Evolutionary conservation across 2,888 invertebrate species (phyloP), one percentile per base, ranked within the genome.

Genomic region (Alcis repandata): DNA sequence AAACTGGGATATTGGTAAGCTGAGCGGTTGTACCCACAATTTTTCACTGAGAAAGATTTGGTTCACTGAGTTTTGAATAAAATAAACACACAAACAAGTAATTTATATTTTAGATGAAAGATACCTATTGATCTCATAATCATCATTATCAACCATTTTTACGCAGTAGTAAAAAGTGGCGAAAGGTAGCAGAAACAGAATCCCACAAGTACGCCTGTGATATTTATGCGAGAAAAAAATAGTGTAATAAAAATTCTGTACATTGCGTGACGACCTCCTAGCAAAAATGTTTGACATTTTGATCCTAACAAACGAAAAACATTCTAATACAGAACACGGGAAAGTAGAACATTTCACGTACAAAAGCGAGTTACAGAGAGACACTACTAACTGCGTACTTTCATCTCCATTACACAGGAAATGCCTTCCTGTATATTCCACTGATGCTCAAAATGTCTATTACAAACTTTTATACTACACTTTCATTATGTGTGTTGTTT

Each of bases 401-500:
- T 60, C 61, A 67, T 69, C 60, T 57, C 63, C 65, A 72, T 70
- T 72, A 68, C 59, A 59, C 53, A 49, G 43, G 59, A 63, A 61
- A 68, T 64, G 65, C 45, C 52, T 49, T 52, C 54, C 20, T 59
- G 53, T 67, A 59, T 54, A 59, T 56, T 63, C 59, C 60, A 66
- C 56, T 60, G 62, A 69, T 68, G 67, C 60, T 60, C 60, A 66
- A 70, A 70, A 66, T 60, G 57, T 63, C 63, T 69, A 53, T 67
- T 66, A 63, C 59, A 67, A 73, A 73, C 67, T 73, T 73, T 70
- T 71, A 67, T 70, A 70, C 67, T 59, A 69, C 68, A 68, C 59
- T 71, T 73, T 57, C 66, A 68, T 71, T 69, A 73, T 70, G 71
- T 64, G 66, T 70, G 68, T 73, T 71, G 69, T 73, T 73, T 67